Conservation (phyloP, 2,113 vertebrate genomes). For the Ameiurus melas region DNA sequence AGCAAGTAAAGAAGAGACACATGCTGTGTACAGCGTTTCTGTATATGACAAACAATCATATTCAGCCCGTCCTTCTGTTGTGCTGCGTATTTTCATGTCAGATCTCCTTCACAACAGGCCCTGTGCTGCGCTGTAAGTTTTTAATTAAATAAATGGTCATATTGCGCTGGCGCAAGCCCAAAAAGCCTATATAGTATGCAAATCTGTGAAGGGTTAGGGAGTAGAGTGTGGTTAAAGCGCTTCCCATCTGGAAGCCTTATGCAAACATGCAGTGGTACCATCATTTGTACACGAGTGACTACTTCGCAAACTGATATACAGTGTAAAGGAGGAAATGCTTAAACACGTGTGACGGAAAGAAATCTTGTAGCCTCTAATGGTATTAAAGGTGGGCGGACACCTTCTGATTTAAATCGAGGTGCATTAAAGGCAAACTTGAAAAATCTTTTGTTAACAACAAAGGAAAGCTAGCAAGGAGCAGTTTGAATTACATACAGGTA, state of each 20-base stretch:
- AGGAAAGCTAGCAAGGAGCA: neutral
- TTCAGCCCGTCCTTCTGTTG: neutral
- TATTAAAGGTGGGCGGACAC: neutral
- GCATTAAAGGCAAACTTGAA: neutral
- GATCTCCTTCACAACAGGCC: constrained; percentile 50
- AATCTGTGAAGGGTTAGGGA: constrained; percentile 58
- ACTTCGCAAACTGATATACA: constrained; percentile 1
- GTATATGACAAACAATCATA: constrained; percentile 1
- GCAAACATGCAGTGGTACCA: constrained; percentile 35
- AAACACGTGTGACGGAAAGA: neutral
- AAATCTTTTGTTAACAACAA: neutral
- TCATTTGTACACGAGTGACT: constrained; percentile 29
- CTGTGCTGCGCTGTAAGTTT: constrained; percentile 62
- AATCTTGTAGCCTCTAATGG: neutral
- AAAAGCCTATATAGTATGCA: constrained; percentile 61
- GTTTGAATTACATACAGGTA: neutral
- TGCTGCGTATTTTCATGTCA: constrained; percentile 51
- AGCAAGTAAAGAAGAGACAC: neutral
- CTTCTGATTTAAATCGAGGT: constrained; percentile 12
- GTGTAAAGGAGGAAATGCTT: neutral
- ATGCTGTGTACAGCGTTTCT: neutral
- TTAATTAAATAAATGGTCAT: constrained; percentile 74
- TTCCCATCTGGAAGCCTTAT: constrained; percentile 59
- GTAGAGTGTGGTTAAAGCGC: constrained; percentile 56
- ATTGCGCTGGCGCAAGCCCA: constrained; percentile 65